Evolutionary conservation across 1,140 invertebrate genomes (phyloP), one percentile per base, ranked within the genome.

Genomic region (Brachystomella parvula): DNA sequence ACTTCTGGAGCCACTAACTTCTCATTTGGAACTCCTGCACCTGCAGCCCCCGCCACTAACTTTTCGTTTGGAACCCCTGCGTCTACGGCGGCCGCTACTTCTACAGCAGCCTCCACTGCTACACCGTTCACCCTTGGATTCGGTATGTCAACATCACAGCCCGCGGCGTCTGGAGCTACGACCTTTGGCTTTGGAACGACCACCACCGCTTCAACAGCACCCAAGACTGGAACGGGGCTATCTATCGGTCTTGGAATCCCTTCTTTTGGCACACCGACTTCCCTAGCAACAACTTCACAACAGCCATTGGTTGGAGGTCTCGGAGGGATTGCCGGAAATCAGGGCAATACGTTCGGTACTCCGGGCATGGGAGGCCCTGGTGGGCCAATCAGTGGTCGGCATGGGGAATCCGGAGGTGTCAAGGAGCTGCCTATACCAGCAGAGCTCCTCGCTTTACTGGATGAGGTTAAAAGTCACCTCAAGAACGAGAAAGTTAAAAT

Each of bases 401-500:
- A 17, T 19, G 49, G 24, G 12, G 12, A 53, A n/a, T n/a, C n/a
- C 6, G 49, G n/a, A 44, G n/a, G 49, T 53, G 21, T 53, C 49
- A 12, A 6, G 12, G 49, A 53, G 24, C 24, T 53, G 24, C 49
- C 49, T 15, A 24, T 53, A 17, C 49, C 49, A 53, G 21, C 49
- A 12, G 49, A 53, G 24, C 49, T 53, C 6, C 9, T 53, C 49
- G 9, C 21, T 19, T 26, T 53, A 6, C 12, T 53, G 49, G 49
- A 53, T 15, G 49, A 53, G 24, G 9, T 53, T 17, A 53, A 53
- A 24, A 26, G 12, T 17, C 24, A 26, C 24, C 3, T 26, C 24
- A 53, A 53, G 49, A 53, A 53, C 21, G 49, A 53, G 24, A 53
- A 53, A 53, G 49, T 53, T 53, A 53, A 19, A 53, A 6, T 24